Conservation (phyloP, 2,888 invertebrate genomes). For the Adineta ricciae region DNA sequence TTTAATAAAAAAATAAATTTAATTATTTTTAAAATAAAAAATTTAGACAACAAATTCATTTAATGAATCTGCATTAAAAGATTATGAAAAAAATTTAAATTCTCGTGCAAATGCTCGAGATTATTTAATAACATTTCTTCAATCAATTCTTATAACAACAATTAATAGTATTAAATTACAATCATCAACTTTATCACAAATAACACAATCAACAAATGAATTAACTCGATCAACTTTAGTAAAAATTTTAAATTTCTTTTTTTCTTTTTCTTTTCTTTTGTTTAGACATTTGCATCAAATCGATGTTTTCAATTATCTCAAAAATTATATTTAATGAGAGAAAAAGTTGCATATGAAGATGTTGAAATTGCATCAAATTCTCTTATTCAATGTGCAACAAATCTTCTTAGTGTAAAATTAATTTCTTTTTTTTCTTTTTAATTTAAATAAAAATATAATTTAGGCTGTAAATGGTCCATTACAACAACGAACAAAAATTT, state of each 20-base stretch:
- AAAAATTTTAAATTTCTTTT: not conserved
- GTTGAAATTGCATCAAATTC: not conserved
- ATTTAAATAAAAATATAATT: too few relatives aligned
- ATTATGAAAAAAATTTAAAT: not conserved
- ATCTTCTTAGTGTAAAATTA: not conserved
- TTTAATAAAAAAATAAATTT: too few relatives aligned
- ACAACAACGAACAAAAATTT: too few relatives aligned
- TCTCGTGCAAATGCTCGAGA: too few relatives aligned
- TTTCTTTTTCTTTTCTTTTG: not conserved
- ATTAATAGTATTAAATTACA: slow-evolving; percentile 22
- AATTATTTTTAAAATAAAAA: not conserved
- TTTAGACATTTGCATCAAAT: not conserved
- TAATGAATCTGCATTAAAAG: not conserved
- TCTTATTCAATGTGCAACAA: slow-evolving; percentile 4
- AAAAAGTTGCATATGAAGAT: not conserved
- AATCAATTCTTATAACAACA: too few relatives aligned
- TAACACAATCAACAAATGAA: slow-evolving; percentile 23
- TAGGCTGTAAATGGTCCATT: too few relatives aligned
- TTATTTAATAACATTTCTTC: too few relatives aligned
- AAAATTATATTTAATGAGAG: not conserved
- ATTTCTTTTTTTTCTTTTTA: too few relatives aligned
- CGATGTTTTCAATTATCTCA: not conserved
- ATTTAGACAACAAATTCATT: not conserved
- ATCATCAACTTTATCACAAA: not conserved
- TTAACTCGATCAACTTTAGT: slow-evolving; percentile 14